phyloP scores from a whole-genome alignment of 2,888 invertebrate genomes.

The Zaprionus lineosus region DNA sequence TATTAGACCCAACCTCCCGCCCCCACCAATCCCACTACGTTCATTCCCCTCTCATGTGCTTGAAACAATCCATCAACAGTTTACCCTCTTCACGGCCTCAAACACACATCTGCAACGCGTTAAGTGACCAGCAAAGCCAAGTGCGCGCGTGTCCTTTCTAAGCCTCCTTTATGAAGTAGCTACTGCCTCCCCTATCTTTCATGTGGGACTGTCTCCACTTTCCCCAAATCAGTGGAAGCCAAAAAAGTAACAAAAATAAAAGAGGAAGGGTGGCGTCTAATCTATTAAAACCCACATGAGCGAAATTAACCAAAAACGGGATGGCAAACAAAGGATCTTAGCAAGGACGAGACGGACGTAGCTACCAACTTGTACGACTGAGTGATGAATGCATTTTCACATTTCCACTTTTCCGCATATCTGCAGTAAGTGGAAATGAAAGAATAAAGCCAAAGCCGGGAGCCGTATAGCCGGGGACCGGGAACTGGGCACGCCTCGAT shows the following conservation, averaged over 20 bases:
- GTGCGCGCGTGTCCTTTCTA: conserved; percentile 23
- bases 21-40: too few relatives aligned
- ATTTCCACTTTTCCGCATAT: conserved; percentile 34
- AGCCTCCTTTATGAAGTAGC: conserved; percentile 56
- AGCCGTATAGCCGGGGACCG: not conserved
- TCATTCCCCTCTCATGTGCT: too few relatives aligned
- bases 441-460: conserved; percentile 22
- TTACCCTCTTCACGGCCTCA: conserved; percentile 52
- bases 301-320: conserved; percentile 56
- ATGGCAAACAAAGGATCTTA: conserved; percentile 30
- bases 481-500: conserved; percentile 58
- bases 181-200: not conserved
- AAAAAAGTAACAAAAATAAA: too few relatives aligned
- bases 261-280: conserved; percentile 51
- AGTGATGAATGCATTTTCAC: conserved; percentile 68
- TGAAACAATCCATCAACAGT: conserved; percentile 43
- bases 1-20: too few relatives aligned
- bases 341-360: not conserved
- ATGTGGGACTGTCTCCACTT: not conserved
- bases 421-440: conserved; percentile 33
- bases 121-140: conserved; percentile 29
- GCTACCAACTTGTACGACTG: conserved; percentile 23
- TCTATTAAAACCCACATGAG: conserved; percentile 67
- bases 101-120: conserved; percentile 20
- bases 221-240: conserved; percentile 14